phyloP scores from a whole-genome alignment of 2,797 vertebrate species.

The Cercopithecus mitis region DNA sequence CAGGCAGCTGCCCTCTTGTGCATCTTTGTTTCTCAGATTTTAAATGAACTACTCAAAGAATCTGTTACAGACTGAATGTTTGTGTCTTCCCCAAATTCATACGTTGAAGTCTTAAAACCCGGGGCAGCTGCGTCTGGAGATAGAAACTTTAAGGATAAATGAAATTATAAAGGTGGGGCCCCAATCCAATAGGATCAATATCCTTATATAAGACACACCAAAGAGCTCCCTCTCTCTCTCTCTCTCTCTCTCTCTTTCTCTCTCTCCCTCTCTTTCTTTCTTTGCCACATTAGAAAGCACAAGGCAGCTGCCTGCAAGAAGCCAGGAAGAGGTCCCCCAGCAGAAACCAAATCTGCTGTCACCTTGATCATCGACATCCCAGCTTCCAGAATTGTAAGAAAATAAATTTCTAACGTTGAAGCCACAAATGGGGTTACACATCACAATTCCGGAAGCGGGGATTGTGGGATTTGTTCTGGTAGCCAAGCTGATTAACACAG shows the following conservation, averaged over 20 bases:
- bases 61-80: background rate
- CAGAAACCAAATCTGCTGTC: background rate
- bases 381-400: background rate
- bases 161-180: background rate
- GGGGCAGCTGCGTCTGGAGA: background rate
- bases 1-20: background rate
- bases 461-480: background rate
- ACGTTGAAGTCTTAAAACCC: background rate
- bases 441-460: background rate
- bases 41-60: background rate
- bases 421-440: background rate
- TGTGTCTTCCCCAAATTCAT: background rate
- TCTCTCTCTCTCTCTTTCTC: background rate
- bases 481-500: background rate
- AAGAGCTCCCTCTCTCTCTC: fast-evolving
- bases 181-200: background rate
- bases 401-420: background rate
- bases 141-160: background rate
- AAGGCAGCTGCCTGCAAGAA: background rate
- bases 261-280: fast-evolving
- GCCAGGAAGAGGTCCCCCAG: background rate
- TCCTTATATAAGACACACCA: background rate
- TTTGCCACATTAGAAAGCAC: background rate
- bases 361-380: background rate
- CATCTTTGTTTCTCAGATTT: background rate